Evolutionary conservation across 2,797 vertebrate species (phyloP).

Genomic region (Lacerta bilineata): DNA sequence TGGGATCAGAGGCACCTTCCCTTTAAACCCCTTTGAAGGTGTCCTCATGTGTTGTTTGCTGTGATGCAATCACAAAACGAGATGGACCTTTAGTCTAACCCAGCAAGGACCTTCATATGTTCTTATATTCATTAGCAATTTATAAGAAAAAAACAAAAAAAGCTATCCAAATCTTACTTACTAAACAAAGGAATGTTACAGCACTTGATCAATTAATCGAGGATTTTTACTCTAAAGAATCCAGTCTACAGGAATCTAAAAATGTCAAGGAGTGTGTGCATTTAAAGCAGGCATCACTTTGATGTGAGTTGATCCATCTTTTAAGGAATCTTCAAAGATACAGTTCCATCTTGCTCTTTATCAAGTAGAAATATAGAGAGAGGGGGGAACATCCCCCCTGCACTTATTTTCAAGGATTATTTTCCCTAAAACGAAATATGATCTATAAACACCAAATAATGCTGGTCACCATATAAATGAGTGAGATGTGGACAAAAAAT

Average conservation of each 20-base stretch:
- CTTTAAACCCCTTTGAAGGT: too few relatives aligned
- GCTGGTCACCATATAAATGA: background rate
- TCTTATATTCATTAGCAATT: constrained; percentile 45
- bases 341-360: constrained; percentile 49
- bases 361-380: constrained; percentile 29
- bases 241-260: constrained; percentile 51
- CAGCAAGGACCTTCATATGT: too few relatives aligned
- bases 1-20: too few relatives aligned
- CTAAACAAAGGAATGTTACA: constrained; percentile 58
- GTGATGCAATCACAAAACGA: too few relatives aligned
- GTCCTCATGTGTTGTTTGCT: background rate
- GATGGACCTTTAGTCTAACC: background rate
- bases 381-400: constrained; percentile 41
- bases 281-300: constrained; percentile 44
- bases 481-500: fast-evolving
- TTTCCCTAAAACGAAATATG: constrained; percentile 7
- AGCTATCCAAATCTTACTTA: constrained; percentile 52
- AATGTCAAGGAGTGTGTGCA: constrained; percentile 23
- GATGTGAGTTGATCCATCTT: constrained; percentile 59
- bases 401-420: constrained; percentile 24
- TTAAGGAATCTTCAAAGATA: constrained; percentile 50
- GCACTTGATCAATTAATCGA: constrained; percentile 50
- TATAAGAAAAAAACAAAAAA: constrained; percentile 45
- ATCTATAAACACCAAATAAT: constrained; percentile 9
- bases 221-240: constrained; percentile 58